Conservation (phyloP, 2,113 vertebrate species). For the Myrmecophaga tridactyla region DNA sequence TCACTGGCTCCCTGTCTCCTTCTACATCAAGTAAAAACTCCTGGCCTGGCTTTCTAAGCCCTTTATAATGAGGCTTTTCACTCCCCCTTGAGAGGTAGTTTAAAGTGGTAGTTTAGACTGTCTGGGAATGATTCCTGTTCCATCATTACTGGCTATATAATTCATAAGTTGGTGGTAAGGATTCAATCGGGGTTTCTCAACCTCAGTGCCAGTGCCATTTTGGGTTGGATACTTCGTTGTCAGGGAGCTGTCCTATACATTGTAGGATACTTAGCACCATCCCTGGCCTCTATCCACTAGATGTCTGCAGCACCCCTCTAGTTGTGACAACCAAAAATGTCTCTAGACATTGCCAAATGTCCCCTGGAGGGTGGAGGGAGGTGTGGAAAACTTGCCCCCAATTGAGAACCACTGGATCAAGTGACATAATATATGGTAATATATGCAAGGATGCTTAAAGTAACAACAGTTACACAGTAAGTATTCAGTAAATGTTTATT, state of each 20-base stretch:
- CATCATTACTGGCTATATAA: background rate
- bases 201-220: background rate
- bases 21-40: background rate
- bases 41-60: background rate
- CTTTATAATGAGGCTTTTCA: background rate
- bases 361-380: background rate
- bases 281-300: slow-evolving; percentile 41
- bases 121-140: background rate
- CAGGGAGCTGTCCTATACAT: background rate
- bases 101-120: background rate
- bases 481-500: slow-evolving; percentile 4
- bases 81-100: background rate
- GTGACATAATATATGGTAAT: background rate
- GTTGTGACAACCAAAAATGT: background rate
- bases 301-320: slow-evolving; percentile 43
- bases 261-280: slow-evolving; percentile 4
- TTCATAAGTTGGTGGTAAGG: background rate
- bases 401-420: slow-evolving; percentile 38
- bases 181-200: slow-evolving; percentile 22
- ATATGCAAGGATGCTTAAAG: slow-evolving; percentile 26
- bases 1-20: background rate
- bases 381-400: background rate
- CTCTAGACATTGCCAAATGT: slow-evolving; percentile 28
- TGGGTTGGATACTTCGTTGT: background rate
- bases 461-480: background rate